phyloP scores from a whole-genome alignment of 2,797 vertebrate species.

The Gymnothorax reevesii region DNA sequence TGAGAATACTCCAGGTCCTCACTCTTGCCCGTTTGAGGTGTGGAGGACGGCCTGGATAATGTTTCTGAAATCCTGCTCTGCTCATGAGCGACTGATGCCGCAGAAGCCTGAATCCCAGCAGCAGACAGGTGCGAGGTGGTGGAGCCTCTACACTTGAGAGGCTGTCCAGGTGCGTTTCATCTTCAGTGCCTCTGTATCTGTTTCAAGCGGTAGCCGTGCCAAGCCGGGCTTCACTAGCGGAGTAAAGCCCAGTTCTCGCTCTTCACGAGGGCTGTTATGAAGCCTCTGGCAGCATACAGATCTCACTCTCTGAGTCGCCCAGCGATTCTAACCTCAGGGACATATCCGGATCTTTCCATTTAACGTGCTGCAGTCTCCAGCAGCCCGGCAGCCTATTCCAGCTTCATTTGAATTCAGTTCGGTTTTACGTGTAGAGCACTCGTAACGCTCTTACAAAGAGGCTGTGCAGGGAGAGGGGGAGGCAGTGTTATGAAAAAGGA shows the following conservation, averaged over 20 bases:
- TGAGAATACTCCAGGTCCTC: not conserved
- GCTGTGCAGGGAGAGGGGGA: too few species aligned
- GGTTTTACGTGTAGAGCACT: too few species aligned
- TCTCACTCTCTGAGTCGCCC: not conserved
- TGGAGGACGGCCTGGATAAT: not conserved
- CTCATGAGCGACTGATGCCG: not conserved
- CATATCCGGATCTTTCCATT: not conserved
- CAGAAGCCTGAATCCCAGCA: not conserved
- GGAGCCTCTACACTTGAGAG: not conserved
- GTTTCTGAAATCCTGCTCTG: not conserved
- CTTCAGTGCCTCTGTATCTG: not conserved
- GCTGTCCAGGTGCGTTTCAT: not conserved
- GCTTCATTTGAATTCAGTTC: too few species aligned
- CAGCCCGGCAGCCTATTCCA: too few species aligned
- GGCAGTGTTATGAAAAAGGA: too few species aligned
- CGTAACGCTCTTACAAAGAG: too few species aligned
- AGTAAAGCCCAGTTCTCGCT: not conserved
- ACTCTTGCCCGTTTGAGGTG: not conserved
- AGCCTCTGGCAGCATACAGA: not conserved
- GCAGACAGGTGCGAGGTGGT: not conserved
- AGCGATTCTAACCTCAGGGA: not conserved
- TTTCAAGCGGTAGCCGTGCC: not conserved
- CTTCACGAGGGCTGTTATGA: not conserved
- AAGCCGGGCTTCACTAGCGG: not conserved
- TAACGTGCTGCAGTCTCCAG: not conserved